phyloP scores from a whole-genome alignment of 2,797 vertebrate species.

The Xenopus petersii region DNA sequence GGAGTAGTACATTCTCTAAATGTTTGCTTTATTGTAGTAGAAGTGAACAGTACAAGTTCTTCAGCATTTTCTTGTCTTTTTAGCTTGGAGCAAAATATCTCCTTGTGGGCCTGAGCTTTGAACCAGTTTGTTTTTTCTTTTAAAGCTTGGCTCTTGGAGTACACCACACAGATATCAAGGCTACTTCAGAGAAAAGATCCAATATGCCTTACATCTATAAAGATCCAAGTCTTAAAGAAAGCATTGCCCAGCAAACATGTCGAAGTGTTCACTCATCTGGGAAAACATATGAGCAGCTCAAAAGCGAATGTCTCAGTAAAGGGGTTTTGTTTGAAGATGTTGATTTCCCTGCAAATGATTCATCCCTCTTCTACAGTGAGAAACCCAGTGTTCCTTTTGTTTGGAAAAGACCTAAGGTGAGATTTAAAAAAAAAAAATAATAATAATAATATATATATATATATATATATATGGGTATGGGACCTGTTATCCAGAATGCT shows the following conservation, averaged over 20 bases:
- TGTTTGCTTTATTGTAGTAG: conserved; percentile 19
- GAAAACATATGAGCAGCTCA: conserved; percentile 75
- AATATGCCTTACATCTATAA: conserved; percentile 70
- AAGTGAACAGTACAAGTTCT: conserved; percentile 8
- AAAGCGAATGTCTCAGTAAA: conserved; percentile 67
- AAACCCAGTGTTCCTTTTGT: conserved; percentile 74
- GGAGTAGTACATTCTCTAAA: conserved; percentile 12
- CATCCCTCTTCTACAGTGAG: conserved; percentile 85
- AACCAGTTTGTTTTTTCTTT: conserved; percentile 2
- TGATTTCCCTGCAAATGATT: conserved; percentile 77
- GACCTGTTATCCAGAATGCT: no score
- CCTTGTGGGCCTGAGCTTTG: background rate
- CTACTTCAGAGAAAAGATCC: background rate
- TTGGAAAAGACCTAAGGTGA: conserved; percentile 88
- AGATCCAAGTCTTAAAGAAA: conserved; percentile 48
- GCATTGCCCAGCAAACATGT: conserved; percentile 28
- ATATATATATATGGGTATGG: no score
- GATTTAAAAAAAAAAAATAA: conserved; percentile 38
- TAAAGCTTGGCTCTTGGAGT: background rate
- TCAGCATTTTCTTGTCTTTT: background rate
- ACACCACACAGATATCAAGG: fast-evolving
- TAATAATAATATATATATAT: no score
- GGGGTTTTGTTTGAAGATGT: conserved; percentile 81
- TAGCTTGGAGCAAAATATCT: conserved; percentile 1
- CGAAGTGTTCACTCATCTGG: conserved; percentile 70